Base-by-base conservation (phyloP, 92 coral and sea anemone genomes). In the Porites evermanni region DNA sequence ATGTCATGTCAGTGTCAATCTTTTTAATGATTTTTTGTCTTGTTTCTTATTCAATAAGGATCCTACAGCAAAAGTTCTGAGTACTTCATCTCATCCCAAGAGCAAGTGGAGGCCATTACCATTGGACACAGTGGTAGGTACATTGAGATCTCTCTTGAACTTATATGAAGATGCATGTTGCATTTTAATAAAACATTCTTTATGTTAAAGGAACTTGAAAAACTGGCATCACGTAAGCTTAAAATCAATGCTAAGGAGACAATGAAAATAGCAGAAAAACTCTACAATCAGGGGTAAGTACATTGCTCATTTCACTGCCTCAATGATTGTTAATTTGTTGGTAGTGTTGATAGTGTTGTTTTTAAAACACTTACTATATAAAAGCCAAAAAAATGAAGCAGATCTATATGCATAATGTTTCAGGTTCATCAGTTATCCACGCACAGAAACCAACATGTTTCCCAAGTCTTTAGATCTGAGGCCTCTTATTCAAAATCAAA, bases 251-350 rank as follows among this genome's bases (percentile, higher is more conserved):
- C 99, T 5, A 97, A 97, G 75, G 99, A 97, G 82, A 93, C 99
- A 2, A 97, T 97, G 99, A 90, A 90, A 88, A 93, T 95, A 53
- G 99, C 99, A n/a, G 99, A 97, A 87, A 97, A 97, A 81, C 94
- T 97, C 52, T 97, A 97, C 89, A 97, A 87, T 71, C 91, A 93
- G 67, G 99, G 99, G 98, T 94, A 76, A 47, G 91, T 72, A 10
- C 17, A 1, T 58, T 29, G 29, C 32, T 77, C 2, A 9, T 20
- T 23, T 9, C 14, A 9, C 56, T 53, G 20, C 23, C 52, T 44
- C 2, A n/a, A 63, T 16, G 8, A 14, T 63, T 14, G 7, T 63
- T 14, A 63, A 63, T 63, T 59, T 59, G 47, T 38, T 38, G 47
- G 47, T 38, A 50, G 21, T 7, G n/a, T 8, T 18, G 5, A 18